Percentiles rank a stretch among this genome's conserved stretches.
Conservation (phyloP, 2,888 invertebrate species). For the Criorhina ranunculi region DNA sequence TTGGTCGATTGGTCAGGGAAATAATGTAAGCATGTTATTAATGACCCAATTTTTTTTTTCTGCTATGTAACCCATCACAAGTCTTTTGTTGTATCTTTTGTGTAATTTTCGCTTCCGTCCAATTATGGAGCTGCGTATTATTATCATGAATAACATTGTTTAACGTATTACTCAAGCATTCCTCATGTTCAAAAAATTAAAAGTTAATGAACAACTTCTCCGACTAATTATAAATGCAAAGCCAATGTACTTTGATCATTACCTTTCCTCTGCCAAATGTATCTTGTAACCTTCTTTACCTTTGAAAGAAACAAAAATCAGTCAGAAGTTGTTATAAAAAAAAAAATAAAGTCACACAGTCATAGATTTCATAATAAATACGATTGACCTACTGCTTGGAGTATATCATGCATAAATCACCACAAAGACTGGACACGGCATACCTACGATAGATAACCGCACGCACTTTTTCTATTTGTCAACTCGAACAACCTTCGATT, state of each 20-base stretch:
- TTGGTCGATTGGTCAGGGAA: too few species aligned
- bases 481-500: conserved; percentile 41
- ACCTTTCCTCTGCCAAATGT: neutral
- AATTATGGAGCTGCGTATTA: neutral
- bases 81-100: too few species aligned
- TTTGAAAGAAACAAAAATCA: neutral
- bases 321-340: conserved; percentile 22
- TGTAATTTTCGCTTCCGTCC: neutral
- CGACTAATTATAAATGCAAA: conserved; percentile 1
- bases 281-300: neutral
- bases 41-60: too few species aligned
- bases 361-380: conserved; percentile 41
- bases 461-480: conserved; percentile 42
- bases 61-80: too few species aligned
- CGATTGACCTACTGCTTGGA: conserved; percentile 45
- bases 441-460: conserved; percentile 11
- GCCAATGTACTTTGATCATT: neutral
- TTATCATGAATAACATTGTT: neutral
- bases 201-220: neutral
- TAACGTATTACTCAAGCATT: conserved; percentile 11
- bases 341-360: conserved; percentile 1
- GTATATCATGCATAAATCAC: conserved; percentile 32
- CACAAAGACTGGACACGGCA: conserved; percentile 14
- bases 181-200: conserved; percentile 3
- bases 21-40: too few species aligned